These are phyloP conservation scores for Pollenia amentaria DNA, from an alignment of 2,888 invertebrate genomes.

Conservation along the genomic window DNA sequence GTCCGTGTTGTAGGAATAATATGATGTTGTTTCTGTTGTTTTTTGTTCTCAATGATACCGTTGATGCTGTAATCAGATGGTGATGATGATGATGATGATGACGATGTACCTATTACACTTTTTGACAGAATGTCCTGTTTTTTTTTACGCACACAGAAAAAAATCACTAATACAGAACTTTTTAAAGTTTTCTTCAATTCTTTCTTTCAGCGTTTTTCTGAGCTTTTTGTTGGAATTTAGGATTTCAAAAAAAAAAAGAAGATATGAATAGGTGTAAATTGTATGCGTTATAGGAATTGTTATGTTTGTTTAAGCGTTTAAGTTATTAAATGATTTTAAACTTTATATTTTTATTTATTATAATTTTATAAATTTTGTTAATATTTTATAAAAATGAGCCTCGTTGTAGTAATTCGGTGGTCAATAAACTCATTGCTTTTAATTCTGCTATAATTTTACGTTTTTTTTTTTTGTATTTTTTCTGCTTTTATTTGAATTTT, in stretches of 20 bases:
- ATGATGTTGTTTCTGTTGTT: slow-evolving; percentile 15
- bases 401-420: slow-evolving; percentile 78
- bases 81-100: slow-evolving; percentile 27
- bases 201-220: background rate
- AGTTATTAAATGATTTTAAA: slow-evolving; percentile 23
- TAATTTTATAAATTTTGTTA: slow-evolving; percentile 26
- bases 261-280: slow-evolving; percentile 43
- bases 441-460: slow-evolving; percentile 50
- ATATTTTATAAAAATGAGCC: slow-evolving; percentile 70
- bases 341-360: slow-evolving; percentile 15
- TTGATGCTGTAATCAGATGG: background rate
- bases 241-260: too few relatives aligned
- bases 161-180: slow-evolving; percentile 49
- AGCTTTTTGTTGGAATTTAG: background rate
- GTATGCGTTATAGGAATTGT: slow-evolving; percentile 44
- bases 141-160: slow-evolving; percentile 39
- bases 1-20: slow-evolving; percentile 29
- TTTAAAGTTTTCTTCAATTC: background rate
- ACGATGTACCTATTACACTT: slow-evolving; percentile 53
- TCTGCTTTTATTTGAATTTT: background rate
- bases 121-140: slow-evolving; percentile 53
- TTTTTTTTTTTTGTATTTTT: slow-evolving; percentile 15
- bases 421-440: slow-evolving; percentile 76
- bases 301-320: slow-evolving; percentile 34
- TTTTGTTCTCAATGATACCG: slow-evolving; percentile 1